A percentile compares a stretch with the other conserved stretches of the same genome.
Conservation (phyloP, 2,113 vertebrate genomes). For the Serilophus lunatus region DNA sequence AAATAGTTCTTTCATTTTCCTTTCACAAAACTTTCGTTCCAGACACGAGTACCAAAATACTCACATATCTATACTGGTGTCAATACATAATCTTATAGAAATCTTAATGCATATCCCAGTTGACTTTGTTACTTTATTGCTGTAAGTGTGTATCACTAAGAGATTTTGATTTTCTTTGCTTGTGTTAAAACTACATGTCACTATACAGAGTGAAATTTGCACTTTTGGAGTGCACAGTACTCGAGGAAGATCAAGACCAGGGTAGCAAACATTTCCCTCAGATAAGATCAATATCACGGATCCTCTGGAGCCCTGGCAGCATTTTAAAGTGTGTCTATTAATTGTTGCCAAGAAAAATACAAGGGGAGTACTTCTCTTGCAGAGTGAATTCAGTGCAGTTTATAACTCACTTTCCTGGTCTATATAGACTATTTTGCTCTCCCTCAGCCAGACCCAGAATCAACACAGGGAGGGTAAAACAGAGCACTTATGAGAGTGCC, state of each 20-base stretch:
- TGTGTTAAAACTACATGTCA: neutral
- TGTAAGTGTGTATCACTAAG: neutral
- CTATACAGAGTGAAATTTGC: neutral
- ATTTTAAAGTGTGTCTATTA: neutral
- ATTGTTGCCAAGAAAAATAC: neutral
- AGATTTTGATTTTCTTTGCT: neutral
- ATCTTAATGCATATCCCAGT: neutral
- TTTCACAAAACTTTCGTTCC: neutral
- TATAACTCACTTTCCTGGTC: neutral
- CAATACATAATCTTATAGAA: neutral
- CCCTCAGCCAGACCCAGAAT: neutral
- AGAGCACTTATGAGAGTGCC: fast-evolving
- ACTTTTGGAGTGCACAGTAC: neutral
- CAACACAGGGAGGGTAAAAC: neutral
- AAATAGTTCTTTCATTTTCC: neutral
- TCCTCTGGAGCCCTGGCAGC: neutral
- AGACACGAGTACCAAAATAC: neutral
- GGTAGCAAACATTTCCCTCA: neutral
- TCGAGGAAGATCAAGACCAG: neutral
- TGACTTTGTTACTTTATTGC: neutral
- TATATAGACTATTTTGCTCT: neutral
- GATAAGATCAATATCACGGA: neutral
- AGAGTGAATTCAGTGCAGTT: neutral
- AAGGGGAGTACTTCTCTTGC: neutral
- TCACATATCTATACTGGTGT: neutral